Conservation (phyloP, 2,888 invertebrate genomes). For the Nymphalis urticae region DNA sequence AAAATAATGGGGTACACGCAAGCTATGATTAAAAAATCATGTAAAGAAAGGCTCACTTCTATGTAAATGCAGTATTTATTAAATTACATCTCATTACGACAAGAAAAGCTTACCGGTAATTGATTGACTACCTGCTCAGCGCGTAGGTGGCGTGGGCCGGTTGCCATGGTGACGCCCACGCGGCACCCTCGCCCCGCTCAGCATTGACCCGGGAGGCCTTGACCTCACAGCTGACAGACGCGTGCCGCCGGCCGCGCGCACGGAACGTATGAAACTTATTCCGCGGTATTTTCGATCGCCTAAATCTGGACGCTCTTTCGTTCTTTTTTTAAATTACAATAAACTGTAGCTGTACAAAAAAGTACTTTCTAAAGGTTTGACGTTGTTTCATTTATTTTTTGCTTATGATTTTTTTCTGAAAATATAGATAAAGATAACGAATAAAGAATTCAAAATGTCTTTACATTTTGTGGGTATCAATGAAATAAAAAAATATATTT, state of each 20-base stretch:
- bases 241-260: constrained; percentile 46
- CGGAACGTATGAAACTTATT: constrained; percentile 20
- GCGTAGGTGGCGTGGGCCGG: constrained; percentile 70
- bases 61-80: constrained; percentile 43
- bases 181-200: constrained; percentile 48
- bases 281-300: constrained; percentile 11
- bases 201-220: constrained; percentile 77
- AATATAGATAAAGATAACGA: too few relatives aligned
- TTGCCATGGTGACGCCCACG: constrained; percentile 75
- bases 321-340: constrained; percentile 5
- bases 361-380: neutral
- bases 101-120: constrained; percentile 62
- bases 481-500: too few relatives aligned
- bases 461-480: too few relatives aligned
- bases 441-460: too few relatives aligned
- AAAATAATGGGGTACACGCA: neutral
- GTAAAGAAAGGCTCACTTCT: neutral
- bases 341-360: neutral
- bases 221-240: constrained; percentile 73
- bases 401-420: neutral
- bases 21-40: neutral
- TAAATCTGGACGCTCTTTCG: constrained; percentile 9
- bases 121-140: constrained; percentile 71
- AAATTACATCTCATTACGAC: constrained; percentile 47
- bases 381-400: neutral